These are phyloP conservation scores for Spilogale gracilis DNA, from an alignment of 2,113 vertebrate species.

Conservation along the genomic window DNA sequence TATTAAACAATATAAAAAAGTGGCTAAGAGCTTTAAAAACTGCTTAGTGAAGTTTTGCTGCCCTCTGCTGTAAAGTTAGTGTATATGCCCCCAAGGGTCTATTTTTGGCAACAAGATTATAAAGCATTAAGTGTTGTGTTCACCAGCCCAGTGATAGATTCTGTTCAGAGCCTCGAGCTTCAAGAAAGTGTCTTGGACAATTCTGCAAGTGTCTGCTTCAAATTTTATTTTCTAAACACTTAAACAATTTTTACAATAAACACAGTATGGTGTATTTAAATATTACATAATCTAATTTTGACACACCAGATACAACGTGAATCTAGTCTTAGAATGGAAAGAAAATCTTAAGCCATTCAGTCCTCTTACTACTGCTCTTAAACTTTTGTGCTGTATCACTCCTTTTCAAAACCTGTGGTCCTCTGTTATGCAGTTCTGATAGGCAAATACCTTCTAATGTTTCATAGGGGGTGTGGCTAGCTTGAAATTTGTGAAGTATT, in stretches of 20 bases:
- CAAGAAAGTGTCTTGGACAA: not conserved
- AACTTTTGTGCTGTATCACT: not conserved
- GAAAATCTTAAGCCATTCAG: not conserved
- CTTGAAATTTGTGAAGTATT: not conserved
- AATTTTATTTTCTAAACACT: constrained; percentile 44
- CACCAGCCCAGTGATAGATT: not conserved
- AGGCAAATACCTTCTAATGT: not conserved
- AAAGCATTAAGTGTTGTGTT: not conserved
- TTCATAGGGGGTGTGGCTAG: not conserved
- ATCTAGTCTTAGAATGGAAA: not conserved
- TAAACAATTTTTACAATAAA: constrained; percentile 22
- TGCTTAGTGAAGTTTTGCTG: constrained; percentile 60
- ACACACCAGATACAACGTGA: not conserved
- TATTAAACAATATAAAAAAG: constrained; percentile 7
- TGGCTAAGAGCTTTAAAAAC: not conserved
- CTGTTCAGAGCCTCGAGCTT: constrained; percentile 37
- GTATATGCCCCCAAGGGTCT: not conserved
- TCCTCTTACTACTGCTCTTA: not conserved
- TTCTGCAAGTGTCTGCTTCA: not conserved
- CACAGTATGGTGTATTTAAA: not conserved
- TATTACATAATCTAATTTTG: not conserved
- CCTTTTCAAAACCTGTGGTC: not conserved
- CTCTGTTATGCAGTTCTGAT: not conserved
- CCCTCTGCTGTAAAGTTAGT: constrained; percentile 70
- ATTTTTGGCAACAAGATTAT: not conserved